Conservation (phyloP, 2,113 vertebrate species). For the Leptobrachium leishanense region DNA sequence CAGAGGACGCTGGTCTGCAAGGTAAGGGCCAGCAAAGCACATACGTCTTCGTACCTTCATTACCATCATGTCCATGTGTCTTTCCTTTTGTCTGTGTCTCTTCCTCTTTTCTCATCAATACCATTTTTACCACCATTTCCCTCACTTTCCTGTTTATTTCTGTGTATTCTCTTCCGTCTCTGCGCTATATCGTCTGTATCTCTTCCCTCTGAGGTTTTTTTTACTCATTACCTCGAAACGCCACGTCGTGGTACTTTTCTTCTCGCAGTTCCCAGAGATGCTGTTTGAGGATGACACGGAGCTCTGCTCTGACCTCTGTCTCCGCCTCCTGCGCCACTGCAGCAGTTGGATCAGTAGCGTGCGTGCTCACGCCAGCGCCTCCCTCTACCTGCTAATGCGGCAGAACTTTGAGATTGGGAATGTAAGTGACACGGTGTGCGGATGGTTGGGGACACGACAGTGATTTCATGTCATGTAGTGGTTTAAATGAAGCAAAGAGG, state of each 20-base stretch:
- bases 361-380: conserved; percentile 85
- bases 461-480: no score
- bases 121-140: no score
- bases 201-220: not conserved
- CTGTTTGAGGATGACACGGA: conserved; percentile 91
- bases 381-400: conserved; percentile 91
- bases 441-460: no score
- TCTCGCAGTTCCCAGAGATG: conserved; percentile 85
- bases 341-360: conserved; percentile 78
- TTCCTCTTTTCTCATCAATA: not conserved
- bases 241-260: not conserved
- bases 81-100: no score
- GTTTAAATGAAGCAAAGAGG: no score
- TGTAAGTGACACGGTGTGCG: conserved; percentile 61
- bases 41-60: no score
- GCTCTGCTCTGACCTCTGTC: conserved; percentile 85
- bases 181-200: not conserved
- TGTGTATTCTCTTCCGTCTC: not conserved
- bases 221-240: not conserved
- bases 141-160: not conserved
- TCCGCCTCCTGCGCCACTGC: conserved; percentile 87
- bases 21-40: conserved; percentile 59
- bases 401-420: conserved; percentile 93
- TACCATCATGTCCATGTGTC: no score
- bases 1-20: conserved; percentile 87